phyloP scores from a whole-genome alignment of 64 coral and sea anemone genomes.

The Catalaphyllia jardinei region DNA sequence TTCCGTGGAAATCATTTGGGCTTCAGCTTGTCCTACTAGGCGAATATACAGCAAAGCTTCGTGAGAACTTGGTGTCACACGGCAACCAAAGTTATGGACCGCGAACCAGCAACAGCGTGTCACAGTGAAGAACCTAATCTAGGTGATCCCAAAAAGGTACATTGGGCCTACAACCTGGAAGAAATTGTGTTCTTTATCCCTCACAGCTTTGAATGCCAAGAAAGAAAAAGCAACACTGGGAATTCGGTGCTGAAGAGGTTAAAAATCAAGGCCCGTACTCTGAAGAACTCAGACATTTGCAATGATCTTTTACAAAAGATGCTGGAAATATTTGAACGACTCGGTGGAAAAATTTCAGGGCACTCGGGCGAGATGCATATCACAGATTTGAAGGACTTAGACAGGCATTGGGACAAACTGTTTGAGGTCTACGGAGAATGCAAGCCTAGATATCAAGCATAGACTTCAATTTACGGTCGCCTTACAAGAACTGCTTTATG shows the following conservation, averaged over 20 bases:
- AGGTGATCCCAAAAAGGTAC: not conserved
- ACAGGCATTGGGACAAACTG: slow-evolving; percentile 10
- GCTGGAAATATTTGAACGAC: not conserved
- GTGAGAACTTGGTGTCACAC: not conserved
- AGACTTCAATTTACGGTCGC: no score
- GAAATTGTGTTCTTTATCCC: slow-evolving; percentile 29
- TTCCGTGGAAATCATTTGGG: not conserved
- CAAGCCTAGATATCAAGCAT: no score
- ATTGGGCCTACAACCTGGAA: slow-evolving; percentile 22
- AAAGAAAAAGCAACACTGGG: not conserved
- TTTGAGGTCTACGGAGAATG: slow-evolving; percentile 10
- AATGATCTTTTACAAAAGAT: not conserved
- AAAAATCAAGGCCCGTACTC: not conserved
- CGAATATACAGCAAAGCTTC: not conserved
- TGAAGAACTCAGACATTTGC: slow-evolving; percentile 11
- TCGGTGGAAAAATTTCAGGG: not conserved
- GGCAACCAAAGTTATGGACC: not conserved
- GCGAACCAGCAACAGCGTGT: not conserved
- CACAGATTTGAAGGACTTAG: not conserved
- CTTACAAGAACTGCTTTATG: no score
- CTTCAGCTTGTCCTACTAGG: not conserved
- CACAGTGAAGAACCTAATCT: not conserved
- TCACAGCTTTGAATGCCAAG: not conserved
- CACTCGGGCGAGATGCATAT: not conserved
- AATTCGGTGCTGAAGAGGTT: slow-evolving; percentile 6